Evolutionary conservation across 2,888 invertebrate species (phyloP), one percentile per base, ranked within the genome.

Genomic region (Dynastes tityus): DNA sequence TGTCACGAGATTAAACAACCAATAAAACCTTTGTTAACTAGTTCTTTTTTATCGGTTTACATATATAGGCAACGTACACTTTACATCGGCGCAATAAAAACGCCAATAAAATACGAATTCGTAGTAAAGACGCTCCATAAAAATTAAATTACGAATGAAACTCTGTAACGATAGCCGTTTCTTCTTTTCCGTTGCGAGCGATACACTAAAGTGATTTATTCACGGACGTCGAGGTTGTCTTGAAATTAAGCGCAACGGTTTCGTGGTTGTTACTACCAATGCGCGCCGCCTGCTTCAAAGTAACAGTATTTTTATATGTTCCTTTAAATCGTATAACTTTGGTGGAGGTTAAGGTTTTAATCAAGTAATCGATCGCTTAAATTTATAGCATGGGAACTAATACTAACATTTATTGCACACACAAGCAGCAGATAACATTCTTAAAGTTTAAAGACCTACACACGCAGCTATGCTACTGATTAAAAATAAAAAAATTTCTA

Each of bases 131-230:
- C 61, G 73, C 73, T 22, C 22, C 73, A 73, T 73, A 73, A 73
- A 73, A 73, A 73, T 73, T 73, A 73, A 73, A 73, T 73, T 73
- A 73, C 58, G 73, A 73, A 73, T 73, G 73, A 73, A 73, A 73
- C 73, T 61, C 61, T 22, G 61, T 73, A 73, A 27, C 49, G 49
- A 27, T 68, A 49, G 22, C 27, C 58, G 73, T 73, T 73, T 61
- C 73, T 61, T 73, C 73, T 73, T 73, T 73, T 73, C 58, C 61
- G 58, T 71, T 71, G 67, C 45, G 67, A 40, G 45, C 45, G 68
- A 45, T 68, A 27, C 49, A 27, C 68, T 27, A 22, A 27, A 68
- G 49, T 68, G 68, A 68, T 68, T 68, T 68, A 68, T 68, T 68
- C 68, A 68, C 68, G 68, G 68, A 45, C 68, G 22, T 68, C 68